phyloP scores from a whole-genome alignment of 1,140 invertebrate genomes.

The Lycorma delicatula region DNA sequence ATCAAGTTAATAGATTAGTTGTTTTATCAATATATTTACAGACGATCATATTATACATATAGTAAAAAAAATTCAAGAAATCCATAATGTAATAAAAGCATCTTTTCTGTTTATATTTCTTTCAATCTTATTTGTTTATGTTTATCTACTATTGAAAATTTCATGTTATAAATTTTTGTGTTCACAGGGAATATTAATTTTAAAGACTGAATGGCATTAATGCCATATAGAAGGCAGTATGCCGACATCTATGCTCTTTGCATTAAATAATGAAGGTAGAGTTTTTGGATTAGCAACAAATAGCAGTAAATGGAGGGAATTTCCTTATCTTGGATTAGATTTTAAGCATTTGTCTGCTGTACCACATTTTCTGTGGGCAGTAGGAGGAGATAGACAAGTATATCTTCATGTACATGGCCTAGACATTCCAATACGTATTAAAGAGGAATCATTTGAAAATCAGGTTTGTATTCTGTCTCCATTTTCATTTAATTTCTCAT shows the following conservation, averaged over 20 bases:
- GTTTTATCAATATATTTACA: no score
- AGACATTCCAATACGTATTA: slow-evolving; percentile 81
- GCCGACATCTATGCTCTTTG: slow-evolving; percentile 67
- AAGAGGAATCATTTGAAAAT: slow-evolving; percentile 87
- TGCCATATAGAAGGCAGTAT: no score
- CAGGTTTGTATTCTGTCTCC: slow-evolving; percentile 46
- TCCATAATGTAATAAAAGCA: no score
- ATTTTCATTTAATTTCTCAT: not conserved
- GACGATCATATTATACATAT: no score
- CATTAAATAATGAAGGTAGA: slow-evolving; percentile 76
- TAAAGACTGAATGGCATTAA: no score
- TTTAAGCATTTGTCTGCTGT: slow-evolving; percentile 79
- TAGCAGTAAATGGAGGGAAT: slow-evolving; percentile 71
- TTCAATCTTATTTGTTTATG: no score
- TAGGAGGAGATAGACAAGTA: slow-evolving; percentile 83
- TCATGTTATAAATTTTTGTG: no score
- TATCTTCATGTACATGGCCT: slow-evolving; percentile 82
- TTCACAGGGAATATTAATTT: no score
- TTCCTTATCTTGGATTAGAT: slow-evolving; percentile 73
- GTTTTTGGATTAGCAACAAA: slow-evolving; percentile 72
- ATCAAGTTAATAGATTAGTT: no score
- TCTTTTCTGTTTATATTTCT: no score
- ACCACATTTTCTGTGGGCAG: slow-evolving; percentile 79
- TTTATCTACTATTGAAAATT: no score
- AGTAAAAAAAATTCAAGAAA: no score